Evolutionary conservation across 2,797 vertebrate genomes (phyloP).

Genomic region (Myripristis jacobus): DNA sequence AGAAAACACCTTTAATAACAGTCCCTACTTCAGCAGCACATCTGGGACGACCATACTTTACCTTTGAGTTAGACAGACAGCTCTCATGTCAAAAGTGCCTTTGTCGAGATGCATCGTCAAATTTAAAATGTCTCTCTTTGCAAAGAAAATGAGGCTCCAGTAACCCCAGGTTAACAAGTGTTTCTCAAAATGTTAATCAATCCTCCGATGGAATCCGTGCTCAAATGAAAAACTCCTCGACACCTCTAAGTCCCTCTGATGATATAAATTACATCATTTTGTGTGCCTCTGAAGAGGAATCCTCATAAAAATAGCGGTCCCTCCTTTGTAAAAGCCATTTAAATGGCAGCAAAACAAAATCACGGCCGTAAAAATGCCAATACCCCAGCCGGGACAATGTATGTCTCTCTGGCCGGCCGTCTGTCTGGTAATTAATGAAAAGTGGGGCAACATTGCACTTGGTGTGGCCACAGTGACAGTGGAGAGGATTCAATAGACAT

Average conservation of each 20-base stretch:
- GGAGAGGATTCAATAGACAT: slow-evolving; percentile 79
- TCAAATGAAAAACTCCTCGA: slow-evolving; percentile 33
- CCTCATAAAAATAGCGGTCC: slow-evolving; percentile 63
- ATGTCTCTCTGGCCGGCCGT: slow-evolving; percentile 66
- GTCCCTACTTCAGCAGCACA: no score
- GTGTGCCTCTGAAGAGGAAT: slow-evolving; percentile 30
- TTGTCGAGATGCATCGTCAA: no score
- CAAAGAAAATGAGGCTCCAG: not conserved
- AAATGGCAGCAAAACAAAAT: slow-evolving; percentile 82
- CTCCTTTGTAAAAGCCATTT: slow-evolving; percentile 73
- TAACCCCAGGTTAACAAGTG: slow-evolving; percentile 1
- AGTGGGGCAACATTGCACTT: slow-evolving; percentile 47
- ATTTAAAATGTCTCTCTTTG: not conserved
- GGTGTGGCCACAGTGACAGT: slow-evolving; percentile 62
- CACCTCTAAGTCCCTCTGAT: slow-evolving; percentile 8
- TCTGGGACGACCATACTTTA: no score
- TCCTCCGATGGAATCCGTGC: not conserved
- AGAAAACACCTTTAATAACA: no score
- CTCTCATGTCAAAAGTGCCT: no score
- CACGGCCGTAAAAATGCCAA: slow-evolving; percentile 83
- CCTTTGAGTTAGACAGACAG: no score
- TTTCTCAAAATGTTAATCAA: slow-evolving; percentile 30
- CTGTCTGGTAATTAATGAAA: slow-evolving; percentile 80
- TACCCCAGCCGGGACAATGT: slow-evolving; percentile 67
- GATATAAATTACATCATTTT: slow-evolving; percentile 52